Conservation (phyloP, 2,888 invertebrate genomes). For the Pyrrhia umbra region DNA sequence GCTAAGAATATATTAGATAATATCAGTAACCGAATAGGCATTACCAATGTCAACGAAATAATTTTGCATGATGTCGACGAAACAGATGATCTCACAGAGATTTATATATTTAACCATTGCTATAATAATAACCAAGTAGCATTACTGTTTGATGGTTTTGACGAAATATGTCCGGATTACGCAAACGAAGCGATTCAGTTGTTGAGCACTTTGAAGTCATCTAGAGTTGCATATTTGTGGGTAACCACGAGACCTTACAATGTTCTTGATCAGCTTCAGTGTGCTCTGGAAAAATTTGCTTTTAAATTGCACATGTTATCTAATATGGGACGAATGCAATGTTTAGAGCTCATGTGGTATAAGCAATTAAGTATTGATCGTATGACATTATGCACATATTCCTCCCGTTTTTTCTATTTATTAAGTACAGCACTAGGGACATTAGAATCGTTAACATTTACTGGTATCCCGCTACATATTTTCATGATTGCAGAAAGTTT, state of each 20-base stretch:
- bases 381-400: not conserved
- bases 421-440: not conserved
- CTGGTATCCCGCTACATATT: slow-evolving; percentile 49
- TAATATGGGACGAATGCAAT: slow-evolving; percentile 23
- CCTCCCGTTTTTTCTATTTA: not conserved
- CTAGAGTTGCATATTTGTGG: slow-evolving; percentile 42
- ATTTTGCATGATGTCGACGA: not conserved
- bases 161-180: slow-evolving; percentile 55
- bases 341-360: slow-evolving; percentile 32
- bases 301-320: slow-evolving; percentile 34
- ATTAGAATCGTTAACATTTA: slow-evolving; percentile 25
- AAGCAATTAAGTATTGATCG: not conserved
- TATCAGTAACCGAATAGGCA: not conserved
- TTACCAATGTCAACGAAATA: slow-evolving; percentile 15
- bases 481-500: slow-evolving; percentile 51
- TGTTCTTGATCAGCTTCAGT: slow-evolving; percentile 37
- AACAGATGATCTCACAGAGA: slow-evolving; percentile 13
- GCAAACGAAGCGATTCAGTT: slow-evolving; percentile 31
- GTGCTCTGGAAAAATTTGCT: slow-evolving; percentile 40
- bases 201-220: slow-evolving; percentile 27
- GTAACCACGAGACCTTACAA: slow-evolving; percentile 51
- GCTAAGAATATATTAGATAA: not conserved
- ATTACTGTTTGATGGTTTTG: slow-evolving; percentile 55
- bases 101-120: slow-evolving; percentile 33
- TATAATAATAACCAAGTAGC: slow-evolving; percentile 37